Evolutionary conservation across 1,140 invertebrate species (phyloP).

Genomic region (Ladona fulva): DNA sequence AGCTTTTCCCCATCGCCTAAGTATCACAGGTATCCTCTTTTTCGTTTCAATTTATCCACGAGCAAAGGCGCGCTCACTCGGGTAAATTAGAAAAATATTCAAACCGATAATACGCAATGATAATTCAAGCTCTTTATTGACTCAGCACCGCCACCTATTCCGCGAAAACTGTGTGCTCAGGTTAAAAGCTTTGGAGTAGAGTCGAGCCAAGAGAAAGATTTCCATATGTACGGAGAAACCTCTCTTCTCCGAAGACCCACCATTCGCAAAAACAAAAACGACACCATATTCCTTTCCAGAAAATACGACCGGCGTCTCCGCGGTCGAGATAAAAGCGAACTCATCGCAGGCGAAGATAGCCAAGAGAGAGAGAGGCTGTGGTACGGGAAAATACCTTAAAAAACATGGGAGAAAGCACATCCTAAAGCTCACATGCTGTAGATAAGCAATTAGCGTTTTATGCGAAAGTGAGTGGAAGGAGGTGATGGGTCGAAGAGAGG

Average conservation of each 20-base stretch:
- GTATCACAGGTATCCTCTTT: too few species aligned
- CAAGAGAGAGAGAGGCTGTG: neutral
- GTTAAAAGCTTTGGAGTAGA: neutral
- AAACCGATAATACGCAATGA: neutral
- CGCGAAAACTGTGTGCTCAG: neutral
- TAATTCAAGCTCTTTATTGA: neutral
- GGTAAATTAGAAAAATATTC: neutral
- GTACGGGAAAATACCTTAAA: neutral
- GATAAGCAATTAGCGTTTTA: neutral
- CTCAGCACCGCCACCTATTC: neutral
- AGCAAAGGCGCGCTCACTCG: too few species aligned
- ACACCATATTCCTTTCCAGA: neutral
- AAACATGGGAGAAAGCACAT: neutral
- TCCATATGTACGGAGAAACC: neutral
- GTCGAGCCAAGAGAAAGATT: neutral
- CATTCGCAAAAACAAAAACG: slow-evolving; percentile 5
- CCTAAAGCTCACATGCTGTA: neutral
- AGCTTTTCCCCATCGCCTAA: too few species aligned
- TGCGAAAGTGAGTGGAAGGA: neutral
- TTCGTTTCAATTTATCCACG: too few species aligned
- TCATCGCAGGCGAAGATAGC: neutral
- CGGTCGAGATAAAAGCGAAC: neutral
- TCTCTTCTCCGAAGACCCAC: neutral
- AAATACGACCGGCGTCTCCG: neutral
- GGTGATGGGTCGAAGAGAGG: neutral